Evolutionary conservation across 2,888 invertebrate species (phyloP), one percentile per base, ranked within the genome.

Genomic region (Poecilobothrus nobilitatus): DNA sequence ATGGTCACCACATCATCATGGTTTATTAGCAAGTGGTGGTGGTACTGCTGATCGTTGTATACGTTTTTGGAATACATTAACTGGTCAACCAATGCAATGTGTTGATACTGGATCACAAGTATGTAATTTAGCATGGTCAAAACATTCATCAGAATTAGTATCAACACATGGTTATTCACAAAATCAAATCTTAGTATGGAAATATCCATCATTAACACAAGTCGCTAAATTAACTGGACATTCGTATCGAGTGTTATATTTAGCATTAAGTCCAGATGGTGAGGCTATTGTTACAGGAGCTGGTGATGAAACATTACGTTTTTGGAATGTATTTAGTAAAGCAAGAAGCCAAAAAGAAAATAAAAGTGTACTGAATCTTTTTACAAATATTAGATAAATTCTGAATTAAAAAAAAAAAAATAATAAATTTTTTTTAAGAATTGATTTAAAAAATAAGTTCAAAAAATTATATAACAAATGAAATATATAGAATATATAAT

Each of bases 291-390:
- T 99, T 0, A 99, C 98, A 0, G 98, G 98, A 34, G 98, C 98
- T 1, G 98, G 98, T 0, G 98, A 98, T 82, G 98, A 98, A 80
- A 99, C 98, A 0, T 85, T 99, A 7, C 86, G 98, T 9, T 99
- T 98, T 82, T 99, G 97, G 98, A 97, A 97, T 84, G 97, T 99
- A 0, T 99, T 99, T 84, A 96, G 95, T 78, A 98, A 98, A 85
- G 95, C 95, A 20, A 88, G 95, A 61, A 95, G 95, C 70, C 94
- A 94, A 79, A 94, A 93, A 81, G 95, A 95, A 81, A 94, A 94
- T 75, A 92, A 95, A 81, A 95, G 95, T 71, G 94, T 95, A 68
- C 85, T 96, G 69, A 96, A 95, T 83, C 84, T 96, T 34, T 96
- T 95, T 83, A 93, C 95, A 64, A 92, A 94, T 73, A 91, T 92